Evolutionary conservation across 2,888 invertebrate genomes (phyloP).

Genomic region (Diaphora mendica): DNA sequence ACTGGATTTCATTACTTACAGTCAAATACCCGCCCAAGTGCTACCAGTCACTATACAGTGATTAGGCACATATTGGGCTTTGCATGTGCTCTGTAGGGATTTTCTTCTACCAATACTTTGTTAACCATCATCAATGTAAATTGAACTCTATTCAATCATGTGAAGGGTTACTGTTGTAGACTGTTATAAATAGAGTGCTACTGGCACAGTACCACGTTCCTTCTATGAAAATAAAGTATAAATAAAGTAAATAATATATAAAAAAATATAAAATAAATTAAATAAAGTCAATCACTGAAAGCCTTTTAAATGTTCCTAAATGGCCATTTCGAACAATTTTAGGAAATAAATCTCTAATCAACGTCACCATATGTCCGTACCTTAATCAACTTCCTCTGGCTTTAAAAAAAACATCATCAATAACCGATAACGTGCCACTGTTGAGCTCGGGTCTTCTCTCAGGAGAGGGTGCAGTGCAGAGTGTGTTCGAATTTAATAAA

Average conservation of each 20-base stretch:
- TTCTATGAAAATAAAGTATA: too few relatives aligned
- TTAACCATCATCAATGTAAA: background rate
- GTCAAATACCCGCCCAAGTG: too few relatives aligned
- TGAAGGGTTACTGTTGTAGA: background rate
- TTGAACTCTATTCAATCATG: background rate
- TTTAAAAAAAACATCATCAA: background rate
- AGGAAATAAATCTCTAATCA: background rate
- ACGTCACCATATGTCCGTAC: too few relatives aligned
- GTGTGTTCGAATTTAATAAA: background rate
- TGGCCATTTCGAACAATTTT: background rate
- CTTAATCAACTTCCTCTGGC: background rate
- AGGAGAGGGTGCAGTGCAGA: too few relatives aligned
- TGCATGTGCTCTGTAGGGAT: background rate
- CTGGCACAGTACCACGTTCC: background rate
- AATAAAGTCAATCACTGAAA: background rate
- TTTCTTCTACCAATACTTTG: background rate
- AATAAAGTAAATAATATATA: too few relatives aligned
- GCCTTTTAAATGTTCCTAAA: background rate
- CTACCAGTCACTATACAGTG: too few relatives aligned
- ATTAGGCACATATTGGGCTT: too few relatives aligned
- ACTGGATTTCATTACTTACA: too few relatives aligned
- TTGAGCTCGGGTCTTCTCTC: too few relatives aligned
- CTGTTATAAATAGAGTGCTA: background rate
- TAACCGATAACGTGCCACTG: too few relatives aligned
- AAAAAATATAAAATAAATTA: too few relatives aligned